phyloP scores from a whole-genome alignment of 2,888 invertebrate species.

The Philonicus albiceps region DNA sequence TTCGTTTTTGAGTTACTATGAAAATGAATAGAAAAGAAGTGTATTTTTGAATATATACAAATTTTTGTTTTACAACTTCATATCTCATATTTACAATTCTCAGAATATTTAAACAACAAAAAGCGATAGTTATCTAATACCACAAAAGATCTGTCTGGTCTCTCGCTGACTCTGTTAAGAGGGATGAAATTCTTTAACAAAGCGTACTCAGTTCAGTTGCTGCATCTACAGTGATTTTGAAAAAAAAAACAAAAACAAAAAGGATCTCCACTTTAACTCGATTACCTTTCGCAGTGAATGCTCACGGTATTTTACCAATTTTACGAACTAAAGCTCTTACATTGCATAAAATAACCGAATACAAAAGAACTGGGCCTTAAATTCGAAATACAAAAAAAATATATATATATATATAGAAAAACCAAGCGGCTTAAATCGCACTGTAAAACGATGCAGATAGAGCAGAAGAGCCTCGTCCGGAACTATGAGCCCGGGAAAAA shows the following conservation, averaged over 20 bases:
- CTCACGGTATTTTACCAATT: not conserved
- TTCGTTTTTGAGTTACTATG: no score
- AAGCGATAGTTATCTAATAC: not conserved
- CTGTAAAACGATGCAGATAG: not conserved
- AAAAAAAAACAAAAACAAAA: no score
- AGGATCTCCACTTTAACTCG: not conserved
- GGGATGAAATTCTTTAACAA: not conserved
- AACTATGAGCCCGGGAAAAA: not conserved
- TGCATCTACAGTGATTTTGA: not conserved
- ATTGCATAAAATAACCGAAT: not conserved
- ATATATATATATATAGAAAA: no score
- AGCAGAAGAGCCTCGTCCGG: not conserved
- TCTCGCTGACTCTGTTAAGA: not conserved
- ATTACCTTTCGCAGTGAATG: not conserved
- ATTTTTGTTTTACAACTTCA: no score
- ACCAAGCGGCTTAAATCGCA: not conserved
- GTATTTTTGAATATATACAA: no score
- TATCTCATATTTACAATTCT: no score
- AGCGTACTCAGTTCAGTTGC: not conserved
- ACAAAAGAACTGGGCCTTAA: not conserved
- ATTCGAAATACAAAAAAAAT: no score
- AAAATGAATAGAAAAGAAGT: no score
- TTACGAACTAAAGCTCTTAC: not conserved
- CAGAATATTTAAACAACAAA: not conserved
- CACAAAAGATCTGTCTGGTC: not conserved